Base-by-base conservation (phyloP, 2,797 vertebrate genomes). In the Myripristis jacobus region DNA sequence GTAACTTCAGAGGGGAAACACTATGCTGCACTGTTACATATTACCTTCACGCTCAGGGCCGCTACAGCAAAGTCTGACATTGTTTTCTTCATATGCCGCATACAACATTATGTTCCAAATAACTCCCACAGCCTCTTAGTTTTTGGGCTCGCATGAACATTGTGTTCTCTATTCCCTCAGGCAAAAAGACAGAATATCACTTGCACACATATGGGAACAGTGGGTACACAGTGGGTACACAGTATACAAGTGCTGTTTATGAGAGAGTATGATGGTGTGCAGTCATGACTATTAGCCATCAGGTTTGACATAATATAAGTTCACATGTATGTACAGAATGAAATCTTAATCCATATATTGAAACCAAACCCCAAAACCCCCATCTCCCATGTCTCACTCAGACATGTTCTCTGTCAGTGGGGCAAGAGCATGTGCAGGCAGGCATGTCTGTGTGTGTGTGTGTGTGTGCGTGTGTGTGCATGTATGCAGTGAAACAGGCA, bases 261-360 rank as follows among this genome's bases (percentile, higher is more conserved):
- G 18, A 15, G 16, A 19, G 60, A 7, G 57, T 44, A 19, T 19
- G 19, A 0, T 16, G 1, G 27, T 29, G 3, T 50, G 19, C 67
- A 43, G 31, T 31, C 18, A 29, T 31, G 44, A 63, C n/a, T 43
- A 22, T n/a, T 4, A 46, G 21, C 18, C 31, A 36, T 31, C 3
- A 48, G 24, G 34, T 27, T 48, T 56, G 36, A 48, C 24, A 66
- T 25, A 46, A 61, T 74, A 16, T 52, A 29, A 41, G 15, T 1
- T 15, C 1, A 12, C 11, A 0, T 44, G 27, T 22, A 36, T 54
- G 29, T 25, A 29, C 3, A 41, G 36, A 41, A 12, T 48, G 64
- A 69, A 70, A 66, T 55, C 27, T 31, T 11, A 62, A 56, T 61
- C 12, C 15, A 22, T 41, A 10, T 21, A 29, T 11, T 12, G 24